Conservation (phyloP, 1,140 invertebrate species). For the Hyles vespertilio region DNA sequence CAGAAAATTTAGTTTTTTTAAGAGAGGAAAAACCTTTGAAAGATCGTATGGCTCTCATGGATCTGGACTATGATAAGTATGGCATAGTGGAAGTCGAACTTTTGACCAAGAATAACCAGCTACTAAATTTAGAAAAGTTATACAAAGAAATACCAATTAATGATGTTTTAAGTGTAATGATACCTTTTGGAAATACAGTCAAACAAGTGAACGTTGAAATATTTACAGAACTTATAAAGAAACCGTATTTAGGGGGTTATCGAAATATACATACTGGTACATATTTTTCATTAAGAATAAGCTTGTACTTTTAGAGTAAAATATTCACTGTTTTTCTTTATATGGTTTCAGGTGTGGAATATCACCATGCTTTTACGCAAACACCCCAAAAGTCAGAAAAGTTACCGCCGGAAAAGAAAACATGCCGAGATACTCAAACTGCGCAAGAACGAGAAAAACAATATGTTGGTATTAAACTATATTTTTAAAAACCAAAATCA, state of each 20-base stretch:
- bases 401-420: conserved; percentile 69
- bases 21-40: conserved; percentile 53
- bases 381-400: conserved; percentile 77
- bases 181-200: conserved; percentile 63
- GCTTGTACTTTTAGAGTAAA: background rate
- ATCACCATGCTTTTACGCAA: conserved; percentile 80
- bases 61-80: conserved; percentile 70
- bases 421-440: conserved; percentile 78
- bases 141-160: conserved; percentile 68
- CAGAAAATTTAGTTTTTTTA: conserved; percentile 53
- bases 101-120: conserved; percentile 58
- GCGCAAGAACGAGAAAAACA: conserved; percentile 67
- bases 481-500: too few relatives aligned
- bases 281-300: background rate
- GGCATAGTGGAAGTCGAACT: conserved; percentile 69
- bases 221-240: conserved; percentile 74
- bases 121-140: conserved; percentile 62
- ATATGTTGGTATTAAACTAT: conserved; percentile 33
- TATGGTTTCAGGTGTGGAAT: conserved; percentile 61
- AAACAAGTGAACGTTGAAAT: conserved; percentile 78
- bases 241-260: conserved; percentile 81
- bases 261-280: conserved; percentile 74
- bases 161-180: conserved; percentile 75
- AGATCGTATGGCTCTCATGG: conserved; percentile 56
- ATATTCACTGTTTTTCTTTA: background rate